Percentiles rank a stretch among this genome's conserved stretches.
These are phyloP conservation scores for Caenorhabditis uteleia DNA, from an alignment of 2,888 invertebrate species.

Conservation along the genomic window DNA sequence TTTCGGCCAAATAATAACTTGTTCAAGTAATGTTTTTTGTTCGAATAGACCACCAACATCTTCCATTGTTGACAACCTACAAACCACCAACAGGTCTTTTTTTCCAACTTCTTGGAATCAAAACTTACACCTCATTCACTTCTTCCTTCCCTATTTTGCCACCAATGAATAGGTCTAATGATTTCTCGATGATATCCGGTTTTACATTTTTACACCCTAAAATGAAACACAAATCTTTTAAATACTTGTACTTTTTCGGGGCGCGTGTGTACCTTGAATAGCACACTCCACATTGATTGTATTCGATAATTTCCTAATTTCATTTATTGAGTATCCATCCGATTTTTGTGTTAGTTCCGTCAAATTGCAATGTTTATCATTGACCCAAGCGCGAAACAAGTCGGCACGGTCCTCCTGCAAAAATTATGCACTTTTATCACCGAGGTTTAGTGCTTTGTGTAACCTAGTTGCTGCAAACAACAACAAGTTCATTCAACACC, in stretches of 20 bases:
- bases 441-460: background rate
- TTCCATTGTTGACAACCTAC: constrained; percentile 27
- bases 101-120: constrained; percentile 2
- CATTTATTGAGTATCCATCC: constrained; percentile 31
- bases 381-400: constrained; percentile 6
- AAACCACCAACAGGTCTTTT: background rate
- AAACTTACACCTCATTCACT: constrained; percentile 19
- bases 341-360: constrained; percentile 24
- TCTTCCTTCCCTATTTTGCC: constrained; percentile 33
- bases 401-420: constrained; percentile 32
- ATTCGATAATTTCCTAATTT: constrained; percentile 30
- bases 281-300: constrained; percentile 35
- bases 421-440: background rate
- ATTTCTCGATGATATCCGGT: constrained; percentile 21
- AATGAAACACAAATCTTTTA: constrained; percentile 4
- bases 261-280: constrained; percentile 15
- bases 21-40: constrained; percentile 55
- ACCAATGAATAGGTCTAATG: constrained; percentile 27
- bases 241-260: background rate
- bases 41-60: constrained; percentile 61
- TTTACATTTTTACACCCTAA: constrained; percentile 18
- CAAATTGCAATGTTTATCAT: constrained; percentile 6
- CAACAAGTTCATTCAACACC: too few species aligned
- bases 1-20: constrained; percentile 65
- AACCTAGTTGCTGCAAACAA: too few species aligned